Evolutionary conservation across 2,113 vertebrate genomes (phyloP).

Genomic region (Entomyzon cyanotis): DNA sequence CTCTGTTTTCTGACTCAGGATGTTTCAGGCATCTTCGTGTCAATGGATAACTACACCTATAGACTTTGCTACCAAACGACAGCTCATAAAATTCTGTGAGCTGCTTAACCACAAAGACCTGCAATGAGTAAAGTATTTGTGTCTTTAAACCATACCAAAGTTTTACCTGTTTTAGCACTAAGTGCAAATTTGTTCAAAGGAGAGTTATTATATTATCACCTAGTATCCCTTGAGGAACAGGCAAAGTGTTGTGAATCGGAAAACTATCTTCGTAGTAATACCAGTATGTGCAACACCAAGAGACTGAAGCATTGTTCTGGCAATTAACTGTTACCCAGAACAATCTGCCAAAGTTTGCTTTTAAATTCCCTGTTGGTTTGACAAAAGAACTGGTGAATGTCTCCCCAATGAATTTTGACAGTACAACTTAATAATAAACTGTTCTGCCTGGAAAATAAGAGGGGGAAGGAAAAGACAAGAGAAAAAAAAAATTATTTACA

Average conservation of each 20-base stretch:
- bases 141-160: background rate
- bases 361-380: background rate
- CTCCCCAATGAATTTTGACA: background rate
- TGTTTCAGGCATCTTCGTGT: background rate
- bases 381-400: background rate
- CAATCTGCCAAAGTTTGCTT: background rate
- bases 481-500: background rate
- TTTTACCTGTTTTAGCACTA: background rate
- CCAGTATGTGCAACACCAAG: background rate
- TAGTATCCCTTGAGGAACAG: background rate
- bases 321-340: background rate
- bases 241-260: accelerated
- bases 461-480: background rate
- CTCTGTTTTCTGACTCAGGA: background rate
- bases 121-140: background rate
- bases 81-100: background rate
- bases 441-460: background rate
- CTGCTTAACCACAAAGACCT: background rate
- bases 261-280: background rate
- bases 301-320: background rate
- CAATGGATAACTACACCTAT: conserved; percentile 15
- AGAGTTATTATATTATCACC: background rate
- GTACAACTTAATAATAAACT: background rate
- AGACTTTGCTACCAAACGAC: conserved; percentile 13
- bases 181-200: background rate